Evolutionary conservation across 2,113 vertebrate species (phyloP).

Genomic region (Poecile atricapillus): DNA sequence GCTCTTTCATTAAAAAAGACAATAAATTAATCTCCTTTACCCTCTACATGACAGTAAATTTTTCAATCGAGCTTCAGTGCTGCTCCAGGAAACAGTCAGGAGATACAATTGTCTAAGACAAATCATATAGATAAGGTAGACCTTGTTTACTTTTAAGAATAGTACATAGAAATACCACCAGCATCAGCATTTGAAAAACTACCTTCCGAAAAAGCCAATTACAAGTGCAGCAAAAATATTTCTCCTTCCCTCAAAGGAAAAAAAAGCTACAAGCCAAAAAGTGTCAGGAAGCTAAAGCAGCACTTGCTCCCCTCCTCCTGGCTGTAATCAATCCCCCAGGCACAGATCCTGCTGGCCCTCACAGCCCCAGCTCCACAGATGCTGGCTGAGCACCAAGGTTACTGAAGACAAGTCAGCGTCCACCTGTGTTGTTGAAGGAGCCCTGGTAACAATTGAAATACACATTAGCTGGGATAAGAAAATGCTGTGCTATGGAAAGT

Average conservation of each 20-base stretch:
- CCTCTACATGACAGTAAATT: neutral
- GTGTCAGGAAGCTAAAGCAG: neutral
- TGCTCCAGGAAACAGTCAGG: neutral
- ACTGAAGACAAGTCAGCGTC: neutral
- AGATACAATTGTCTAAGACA: neutral
- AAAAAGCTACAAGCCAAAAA: neutral
- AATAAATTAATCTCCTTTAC: neutral
- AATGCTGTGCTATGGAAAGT: neutral
- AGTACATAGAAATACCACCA: neutral
- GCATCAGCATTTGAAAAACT: neutral
- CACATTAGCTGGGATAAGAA: neutral
- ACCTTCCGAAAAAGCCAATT: neutral
- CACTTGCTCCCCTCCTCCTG: neutral
- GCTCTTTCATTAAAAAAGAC: neutral
- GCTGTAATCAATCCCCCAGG: neutral
- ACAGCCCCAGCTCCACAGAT: neutral
- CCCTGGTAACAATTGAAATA: neutral
- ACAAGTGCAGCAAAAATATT: neutral
- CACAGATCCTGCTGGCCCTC: rapidly evolving
- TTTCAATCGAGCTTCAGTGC: neutral
- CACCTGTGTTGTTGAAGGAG: neutral
- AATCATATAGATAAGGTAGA: neutral
- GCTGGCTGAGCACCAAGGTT: neutral
- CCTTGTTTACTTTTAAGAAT: neutral
- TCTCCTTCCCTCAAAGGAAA: neutral